Base-by-base conservation (phyloP, 2,888 invertebrate genomes). In the Hypena proboscidalis region DNA sequence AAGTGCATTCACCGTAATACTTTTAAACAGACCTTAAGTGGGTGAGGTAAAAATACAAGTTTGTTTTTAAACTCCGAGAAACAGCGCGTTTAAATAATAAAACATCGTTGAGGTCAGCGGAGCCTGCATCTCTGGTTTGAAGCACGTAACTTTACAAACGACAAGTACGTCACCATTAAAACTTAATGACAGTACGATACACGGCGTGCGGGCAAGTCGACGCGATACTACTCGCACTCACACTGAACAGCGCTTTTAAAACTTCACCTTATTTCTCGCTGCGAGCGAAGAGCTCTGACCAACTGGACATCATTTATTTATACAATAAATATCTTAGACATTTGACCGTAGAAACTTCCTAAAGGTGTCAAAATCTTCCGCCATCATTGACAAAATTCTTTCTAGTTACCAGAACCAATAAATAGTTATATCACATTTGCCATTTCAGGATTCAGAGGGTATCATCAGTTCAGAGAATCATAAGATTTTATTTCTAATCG, bases 91-190 rank as follows among this genome's bases (percentile, higher is more conserved):
- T 38, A 40, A 54, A 46, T 43, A 48, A 57, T 60, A 58, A 51
- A 64, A 47, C 40, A n/a, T n/a, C n/a, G n/a, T n/a, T 36, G 20
- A 26, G 46, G 47, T 53, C 43, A 47, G 31, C 23, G 26, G 20
- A 39, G 67, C 77, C 77, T 74, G 72, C 72, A 75, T 76, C 67
- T 60, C 64, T 61, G 65, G 59, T 64, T 73, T 49, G 58, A 48
- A 68, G 65, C 66, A 56, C 62, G 44, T 52, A 64, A 64, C 66
- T 65, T 65, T 68, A 62, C 58, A 58, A 66, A 55, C 60, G 48
- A 63, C 56, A 72, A 79, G 72, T 74, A 70, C 67, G 68, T 70
- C 54, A 58, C 79, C 74, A 80, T 83, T 83, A 82, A 83, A 84
- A 83, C 75, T 83, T 81, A 67, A 36, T 54, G n/a, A 52, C 47